Base-by-base conservation (phyloP, 1,140 invertebrate species). In the Chionoecetes opilio region DNA sequence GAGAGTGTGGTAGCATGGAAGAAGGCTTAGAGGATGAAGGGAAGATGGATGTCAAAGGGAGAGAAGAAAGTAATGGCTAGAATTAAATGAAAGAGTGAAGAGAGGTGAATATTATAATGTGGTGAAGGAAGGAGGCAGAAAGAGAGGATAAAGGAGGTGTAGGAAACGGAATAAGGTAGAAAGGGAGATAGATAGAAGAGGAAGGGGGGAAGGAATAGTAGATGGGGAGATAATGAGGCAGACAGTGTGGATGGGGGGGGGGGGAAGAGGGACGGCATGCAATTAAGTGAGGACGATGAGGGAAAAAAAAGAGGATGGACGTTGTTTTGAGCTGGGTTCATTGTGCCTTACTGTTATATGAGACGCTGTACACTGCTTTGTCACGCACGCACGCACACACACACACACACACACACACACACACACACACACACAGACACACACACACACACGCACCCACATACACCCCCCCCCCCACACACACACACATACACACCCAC, bases 181-280 rank as follows among this genome's bases (percentile, higher is more conserved):
- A 5, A 75, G n/a, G 63, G 63, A 26, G n/a, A 26, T 26, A 75
- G 21, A n/a, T n/a, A 75, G n/a, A 26, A 75, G 63, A 75, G 21
- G n/a, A n/a, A 21, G 63, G n/a, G 21, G n/a, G 63, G n/a, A n/a
- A 21, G 63, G n/a, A 26, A 21, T 17, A 75, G 63, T 75, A 75
- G 63, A 75, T 75, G 63, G 63, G 6, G 63, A 75, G 63, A 75
- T 75, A 75, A 75, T 75, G 63, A 75, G 63, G 63, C 63, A 26
- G n/a, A n/a, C 21, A 21, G 21, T 11, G 63, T 6, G 63, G 63
- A 26, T 17, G 63, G 53, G 26, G 53, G 53, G 26, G 41, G 41
- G 41, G 14, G 41, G 41, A 46, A 46, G 41, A 14, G 21, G 21
- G 9, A 17, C 11, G 46, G 21, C 46, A 17, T 14, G 46, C 46